Conservation (phyloP, 2,797 vertebrate species). For the Spinibarbus caldwelli region DNA sequence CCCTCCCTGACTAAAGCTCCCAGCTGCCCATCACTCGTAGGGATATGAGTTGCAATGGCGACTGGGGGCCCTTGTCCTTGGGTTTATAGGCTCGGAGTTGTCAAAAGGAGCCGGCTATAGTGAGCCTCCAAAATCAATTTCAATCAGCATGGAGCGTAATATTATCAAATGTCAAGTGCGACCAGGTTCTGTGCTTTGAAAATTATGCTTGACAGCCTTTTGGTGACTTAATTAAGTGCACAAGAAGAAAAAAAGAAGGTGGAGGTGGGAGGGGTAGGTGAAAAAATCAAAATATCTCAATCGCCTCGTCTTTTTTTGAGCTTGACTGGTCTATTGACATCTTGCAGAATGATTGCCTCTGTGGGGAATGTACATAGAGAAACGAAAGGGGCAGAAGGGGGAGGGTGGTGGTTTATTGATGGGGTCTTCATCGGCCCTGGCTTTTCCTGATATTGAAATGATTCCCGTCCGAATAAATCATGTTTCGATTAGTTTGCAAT, state of each 20-base stretch:
- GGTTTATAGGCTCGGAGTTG: constrained; percentile 89
- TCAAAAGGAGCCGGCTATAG: constrained; percentile 78
- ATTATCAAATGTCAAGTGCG: constrained; percentile 99
- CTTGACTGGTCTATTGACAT: constrained; percentile 94
- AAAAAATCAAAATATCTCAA: constrained; percentile 87
- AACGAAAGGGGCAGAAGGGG: constrained; percentile 33
- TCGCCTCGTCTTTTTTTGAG: constrained; percentile 85
- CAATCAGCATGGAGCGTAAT: constrained; percentile 98
- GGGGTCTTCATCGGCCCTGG: constrained; percentile 75
- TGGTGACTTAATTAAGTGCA: constrained; percentile 99
- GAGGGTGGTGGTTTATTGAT: constrained; percentile 87
- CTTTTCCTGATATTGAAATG: constrained; percentile 94
- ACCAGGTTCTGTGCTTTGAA: constrained; percentile 84
- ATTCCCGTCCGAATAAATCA: constrained; percentile 99
- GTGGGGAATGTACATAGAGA: constrained; percentile 60
- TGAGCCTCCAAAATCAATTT: constrained; percentile 93
- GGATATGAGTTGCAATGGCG: constrained; percentile 81
- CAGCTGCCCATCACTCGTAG: constrained; percentile 80
- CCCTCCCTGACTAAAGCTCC: constrained; percentile 65
- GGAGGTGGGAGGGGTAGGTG: constrained; percentile 41
- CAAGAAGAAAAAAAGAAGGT: constrained; percentile 77
- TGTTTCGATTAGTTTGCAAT: constrained; percentile 99
- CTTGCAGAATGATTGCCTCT: constrained; percentile 91
- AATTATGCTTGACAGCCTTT: constrained; percentile 99
- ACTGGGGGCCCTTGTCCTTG: constrained; percentile 85